Evolutionary conservation across 1,140 invertebrate genomes (phyloP).

Genomic region (Polypedilum pembai): DNA sequence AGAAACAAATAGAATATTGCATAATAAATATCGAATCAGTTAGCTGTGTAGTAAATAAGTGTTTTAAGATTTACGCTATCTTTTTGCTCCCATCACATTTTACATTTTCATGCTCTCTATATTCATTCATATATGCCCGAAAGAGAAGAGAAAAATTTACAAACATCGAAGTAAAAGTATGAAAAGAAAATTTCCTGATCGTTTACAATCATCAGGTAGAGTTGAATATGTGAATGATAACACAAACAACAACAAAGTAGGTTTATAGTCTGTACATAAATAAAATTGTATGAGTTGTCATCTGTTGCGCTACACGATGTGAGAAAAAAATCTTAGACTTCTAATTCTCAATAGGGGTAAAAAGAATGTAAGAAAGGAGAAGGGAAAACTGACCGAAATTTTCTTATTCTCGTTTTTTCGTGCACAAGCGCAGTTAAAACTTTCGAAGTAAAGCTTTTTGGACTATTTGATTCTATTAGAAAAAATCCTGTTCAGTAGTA

Average conservation of each 20-base stretch:
- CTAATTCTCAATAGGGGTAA: too few species aligned
- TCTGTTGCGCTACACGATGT: slow-evolving; percentile 8
- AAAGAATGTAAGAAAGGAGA: too few species aligned
- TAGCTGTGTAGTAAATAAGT: too few species aligned
- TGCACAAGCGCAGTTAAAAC: not conserved
- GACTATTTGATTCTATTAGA: not conserved
- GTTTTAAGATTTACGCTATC: too few species aligned
- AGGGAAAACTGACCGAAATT: not conserved
- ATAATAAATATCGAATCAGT: too few species aligned
- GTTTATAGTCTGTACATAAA: not conserved
- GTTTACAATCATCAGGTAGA: slow-evolving; percentile 5
- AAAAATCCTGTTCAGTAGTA: not conserved
- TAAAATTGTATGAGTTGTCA: not conserved
- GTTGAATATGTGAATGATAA: too few species aligned
- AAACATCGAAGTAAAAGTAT: not conserved
- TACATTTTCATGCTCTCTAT: too few species aligned
- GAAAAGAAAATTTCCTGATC: not conserved
- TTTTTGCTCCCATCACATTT: too few species aligned
- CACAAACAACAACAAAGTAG: not conserved
- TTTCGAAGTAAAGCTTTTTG: not conserved
- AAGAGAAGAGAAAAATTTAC: too few species aligned
- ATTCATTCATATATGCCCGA: too few species aligned
- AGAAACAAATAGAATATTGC: too few species aligned
- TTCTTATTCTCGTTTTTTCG: not conserved
- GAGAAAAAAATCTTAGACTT: not conserved